Evolutionary conservation across 2,113 vertebrate species (phyloP), one percentile per base, ranked within the genome.

Genomic region (Seriola quinqueradiata): DNA sequence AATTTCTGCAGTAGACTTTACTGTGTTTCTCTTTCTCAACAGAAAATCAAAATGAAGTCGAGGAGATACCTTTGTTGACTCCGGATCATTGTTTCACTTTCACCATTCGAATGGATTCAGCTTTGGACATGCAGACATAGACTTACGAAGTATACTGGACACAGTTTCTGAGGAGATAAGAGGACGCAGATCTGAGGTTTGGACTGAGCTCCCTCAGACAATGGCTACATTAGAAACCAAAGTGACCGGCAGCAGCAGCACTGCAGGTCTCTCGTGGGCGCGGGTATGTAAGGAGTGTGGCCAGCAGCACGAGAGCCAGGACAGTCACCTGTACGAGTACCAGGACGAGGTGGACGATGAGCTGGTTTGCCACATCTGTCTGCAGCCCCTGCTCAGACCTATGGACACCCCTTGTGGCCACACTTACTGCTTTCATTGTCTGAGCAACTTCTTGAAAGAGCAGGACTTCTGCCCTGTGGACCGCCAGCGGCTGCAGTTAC

Each of bases 371-470:
- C 97, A 98, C 89, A 98, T 98, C 83, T 98, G 97, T 86, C 95
- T 98, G 70, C 97, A 98, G 93, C 97, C 97, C 1, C 92, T 98
- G 70, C 94, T 97, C 72, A 95, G 93, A 70, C 97, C 97, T 0
- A 97, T 98, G 96, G 97, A 98, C 93, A 98, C 97, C 0, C 97
- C 97, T 0, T 98, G 97, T 3, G 97, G 97, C 0, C 97, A 98
- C 87, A 98, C 97, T 0, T 98, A 98, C 79, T 98, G 97, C 90
- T 97, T 95, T 82, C 94, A 94, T 70, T 98, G 97, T 90, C 94
- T 98, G 0, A 96, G 97, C 71, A 97, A 90, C 95, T 98, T 98
- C 89, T 94, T 98, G 92, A 96, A 96, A 64, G 97, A 98, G 72
- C 96, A 97, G 69, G 96, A 85, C 95, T 98, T 98, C 59, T 98